These are phyloP conservation scores for Centropus unirufus DNA, from an alignment of 2,113 vertebrate species.

Conservation along the genomic window DNA sequence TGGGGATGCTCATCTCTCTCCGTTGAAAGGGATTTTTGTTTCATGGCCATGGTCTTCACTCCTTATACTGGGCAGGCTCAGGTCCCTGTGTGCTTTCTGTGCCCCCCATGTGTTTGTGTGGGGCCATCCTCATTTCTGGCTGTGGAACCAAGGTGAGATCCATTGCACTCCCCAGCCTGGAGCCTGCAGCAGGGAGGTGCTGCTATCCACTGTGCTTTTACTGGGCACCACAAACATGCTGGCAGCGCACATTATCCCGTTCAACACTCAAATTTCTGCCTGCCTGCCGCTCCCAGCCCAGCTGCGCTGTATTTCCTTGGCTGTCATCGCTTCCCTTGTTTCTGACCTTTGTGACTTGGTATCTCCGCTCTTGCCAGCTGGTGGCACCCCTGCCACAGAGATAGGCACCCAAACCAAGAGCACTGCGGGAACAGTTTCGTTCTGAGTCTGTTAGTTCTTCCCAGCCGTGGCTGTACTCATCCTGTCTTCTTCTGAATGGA, in stretches of 20 bases:
- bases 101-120: rapidly evolving
- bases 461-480: neutral
- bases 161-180: neutral
- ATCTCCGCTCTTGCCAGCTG: neutral
- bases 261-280: neutral
- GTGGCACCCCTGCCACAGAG: neutral
- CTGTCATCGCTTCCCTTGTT: neutral
- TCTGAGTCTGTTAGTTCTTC: neutral
- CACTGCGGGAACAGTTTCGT: neutral
- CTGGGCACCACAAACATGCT: rapidly evolving
- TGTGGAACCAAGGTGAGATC: neutral
- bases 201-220: neutral
- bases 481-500: neutral
- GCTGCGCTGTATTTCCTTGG: neutral
- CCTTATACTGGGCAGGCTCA: neutral
- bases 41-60: neutral
- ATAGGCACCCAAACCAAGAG: neutral
- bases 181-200: neutral
- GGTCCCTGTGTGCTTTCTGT: neutral
- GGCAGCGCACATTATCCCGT: neutral
- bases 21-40: neutral
- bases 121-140: rapidly evolving
- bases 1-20: neutral
- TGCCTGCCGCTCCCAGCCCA: neutral
- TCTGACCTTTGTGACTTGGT: neutral